Evolutionary conservation across 2,888 invertebrate species (phyloP), one percentile per base, ranked within the genome.

Genomic region (Nudaria mundana): DNA sequence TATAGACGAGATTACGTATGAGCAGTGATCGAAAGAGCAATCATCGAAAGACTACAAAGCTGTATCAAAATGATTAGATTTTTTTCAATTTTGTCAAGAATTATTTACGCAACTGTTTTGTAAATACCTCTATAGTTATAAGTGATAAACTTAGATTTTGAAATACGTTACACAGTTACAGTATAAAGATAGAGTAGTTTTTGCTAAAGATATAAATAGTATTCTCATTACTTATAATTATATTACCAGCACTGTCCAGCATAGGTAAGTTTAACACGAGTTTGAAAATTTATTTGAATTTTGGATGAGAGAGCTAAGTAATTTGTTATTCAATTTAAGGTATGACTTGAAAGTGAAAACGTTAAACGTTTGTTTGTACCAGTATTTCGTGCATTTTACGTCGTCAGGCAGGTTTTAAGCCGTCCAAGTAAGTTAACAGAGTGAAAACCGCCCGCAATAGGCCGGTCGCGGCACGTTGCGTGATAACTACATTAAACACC

Each of bases 331-430:
- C 65, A 72, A 70, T 63, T 52, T 44, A 47, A 44, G 54, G 53
- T 58, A 61, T 52, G 49, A 60, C 61, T 59, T 64, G 62, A 72
- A 79, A 81, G 77, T 77, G 79, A 81, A 82, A 84, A 70, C 76
- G 67, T 61, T 48, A 59, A 69, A 66, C 56, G 70, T 78, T 69
- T 71, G 72, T 77, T 78, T 80, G 70, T 67, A 73, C 76, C 79
- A 81, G 81, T 77, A 81, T 79, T 81, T 81, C 74, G 75, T 70
- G 50, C 70, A 75, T 74, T 81, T 78, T 60, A 66, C 71, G 71
- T 52, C 61, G 56, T 48, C 61, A 45, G 70, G 75, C 79, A 77
- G 78, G 81, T 81, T 80, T 71, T 74, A 64, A 72, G 71, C 64
- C 67, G 65, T 56, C 63, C 64, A 73, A 66, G 63, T 63, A 64